A percentile compares a stretch with the other conserved stretches of the same genome.
These are phyloP conservation scores for Leptinotarsa tumamoca DNA, from an alignment of 2,888 invertebrate genomes.

Conservation along the genomic window DNA sequence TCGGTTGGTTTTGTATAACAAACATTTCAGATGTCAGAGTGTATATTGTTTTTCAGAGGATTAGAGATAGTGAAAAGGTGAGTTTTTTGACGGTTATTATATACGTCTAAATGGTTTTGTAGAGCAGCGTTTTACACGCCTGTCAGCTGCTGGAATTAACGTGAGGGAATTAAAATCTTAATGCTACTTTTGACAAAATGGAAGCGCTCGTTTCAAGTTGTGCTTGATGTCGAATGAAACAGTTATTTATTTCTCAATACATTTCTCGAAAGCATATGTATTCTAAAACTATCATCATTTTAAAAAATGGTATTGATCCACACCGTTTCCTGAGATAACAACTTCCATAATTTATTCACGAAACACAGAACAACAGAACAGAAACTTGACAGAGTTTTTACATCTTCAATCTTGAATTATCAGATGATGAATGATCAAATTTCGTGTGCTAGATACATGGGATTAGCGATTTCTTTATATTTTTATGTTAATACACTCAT, in stretches of 20 bases:
- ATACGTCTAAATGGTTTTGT: slow-evolving; percentile 8
- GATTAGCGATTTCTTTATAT: no score
- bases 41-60: slow-evolving; percentile 43
- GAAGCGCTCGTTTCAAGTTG: not conserved
- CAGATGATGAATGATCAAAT: no score
- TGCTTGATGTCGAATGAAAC: not conserved
- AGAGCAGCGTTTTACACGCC: not conserved
- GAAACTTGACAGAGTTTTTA: no score
- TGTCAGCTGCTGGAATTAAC: slow-evolving; percentile 6
- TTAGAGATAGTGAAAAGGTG: slow-evolving; percentile 25
- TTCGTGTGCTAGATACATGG: no score
- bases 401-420: no score
- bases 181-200: not conserved
- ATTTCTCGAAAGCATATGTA: no score
- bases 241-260: not conserved
- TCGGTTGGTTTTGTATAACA: slow-evolving; percentile 51
- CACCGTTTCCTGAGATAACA: no score
- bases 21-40: slow-evolving; percentile 47
- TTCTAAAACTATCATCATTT: no score
- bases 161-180: not conserved
- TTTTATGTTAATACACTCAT: no score
- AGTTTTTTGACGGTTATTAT: not conserved
- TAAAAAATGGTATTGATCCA: no score
- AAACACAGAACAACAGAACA: no score
- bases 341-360: no score